Evolutionary conservation across 2,113 vertebrate species (phyloP).

Genomic region (Cyanocitta stelleri): DNA sequence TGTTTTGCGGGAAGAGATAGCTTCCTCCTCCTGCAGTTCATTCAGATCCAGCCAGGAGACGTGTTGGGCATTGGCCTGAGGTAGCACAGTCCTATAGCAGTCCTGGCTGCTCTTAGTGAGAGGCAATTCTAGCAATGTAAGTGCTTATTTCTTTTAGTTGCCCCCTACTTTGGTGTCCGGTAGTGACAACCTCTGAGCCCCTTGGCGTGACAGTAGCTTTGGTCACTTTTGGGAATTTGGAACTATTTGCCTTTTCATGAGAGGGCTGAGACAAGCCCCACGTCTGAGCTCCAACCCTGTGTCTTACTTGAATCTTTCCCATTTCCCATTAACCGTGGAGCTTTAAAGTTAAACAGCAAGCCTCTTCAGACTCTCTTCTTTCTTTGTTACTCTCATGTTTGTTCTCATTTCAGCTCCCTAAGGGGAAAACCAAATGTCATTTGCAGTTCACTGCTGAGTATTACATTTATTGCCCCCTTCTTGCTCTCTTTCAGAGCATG

Average conservation of each 20-base stretch:
- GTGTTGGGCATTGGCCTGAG: not conserved
- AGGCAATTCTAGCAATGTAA: not conserved
- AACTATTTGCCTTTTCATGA: not conserved
- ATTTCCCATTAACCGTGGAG: not conserved
- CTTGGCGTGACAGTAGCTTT: not conserved
- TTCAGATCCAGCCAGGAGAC: not conserved
- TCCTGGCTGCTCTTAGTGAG: not conserved
- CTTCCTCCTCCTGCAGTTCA: not conserved
- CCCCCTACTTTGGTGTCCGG: not conserved
- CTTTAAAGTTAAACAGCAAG: not conserved
- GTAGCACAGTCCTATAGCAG: not conserved
- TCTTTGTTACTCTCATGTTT: not conserved
- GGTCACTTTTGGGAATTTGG: not conserved
- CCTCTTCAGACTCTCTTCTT: not conserved
- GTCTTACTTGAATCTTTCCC: not conserved
- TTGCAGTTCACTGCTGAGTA: not conserved
- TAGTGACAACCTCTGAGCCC: not conserved
- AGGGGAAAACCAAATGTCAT: not conserved
- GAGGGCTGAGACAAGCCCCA: not conserved
- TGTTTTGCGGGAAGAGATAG: not conserved
- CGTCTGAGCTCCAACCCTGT: accelerated
- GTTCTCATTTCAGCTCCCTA: not conserved
- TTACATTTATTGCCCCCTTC: not conserved
- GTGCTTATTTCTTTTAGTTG: not conserved
- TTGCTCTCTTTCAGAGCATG: not conserved